Base-by-base conservation (phyloP, 2,888 invertebrate genomes). In the Pardosa pseudoannulata region DNA sequence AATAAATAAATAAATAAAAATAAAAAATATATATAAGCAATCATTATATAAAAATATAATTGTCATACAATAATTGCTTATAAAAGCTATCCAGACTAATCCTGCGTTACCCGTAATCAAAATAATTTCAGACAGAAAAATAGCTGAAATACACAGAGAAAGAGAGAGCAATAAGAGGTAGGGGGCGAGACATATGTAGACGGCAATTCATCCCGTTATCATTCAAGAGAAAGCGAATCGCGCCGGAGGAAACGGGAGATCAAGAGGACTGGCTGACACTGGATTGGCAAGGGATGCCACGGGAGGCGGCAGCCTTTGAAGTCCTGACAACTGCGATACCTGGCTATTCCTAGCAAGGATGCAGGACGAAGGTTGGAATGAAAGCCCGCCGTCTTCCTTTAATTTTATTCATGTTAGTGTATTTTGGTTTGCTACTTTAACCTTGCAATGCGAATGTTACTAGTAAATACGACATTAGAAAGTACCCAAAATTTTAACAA, bases 301-400 rank as follows among this genome's bases (percentile, higher is more conserved):
- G 39, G 39, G 32, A n/a, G 27, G 36, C 70, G 70, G 70, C 39
- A 29, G 27, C 27, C 70, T 70, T 70, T 70, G 70, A 70, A 39
- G 70, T 70, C 27, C 19, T 16, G 27, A 70, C 5, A 56, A 70
- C 23, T 32, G 29, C 39, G 23, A 39, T 39, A 70, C 70, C 70
- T 70, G 39, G 39, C 70, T 70, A 70, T 70, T 70, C 70, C 70
- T n/a, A 70, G 70, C 70, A 70, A 39, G 32, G 70, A 70, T 27
- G 36, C 16, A 16, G 32, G n/a, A 32, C 36, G 67, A 68, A 68
- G 23, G 70, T 27, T 70, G 70, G 27, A 13, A 23, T 13, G 29
- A 6, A 1, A 19, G 6, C 6, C 13, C 39, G 5, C 11, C 32
- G 5, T 23, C 32, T 70, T 16, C 9, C 13, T 16, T 46, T 46